These are phyloP conservation scores for Stenurella melanura DNA, from an alignment of 2,888 invertebrate genomes.

Conservation along the genomic window DNA sequence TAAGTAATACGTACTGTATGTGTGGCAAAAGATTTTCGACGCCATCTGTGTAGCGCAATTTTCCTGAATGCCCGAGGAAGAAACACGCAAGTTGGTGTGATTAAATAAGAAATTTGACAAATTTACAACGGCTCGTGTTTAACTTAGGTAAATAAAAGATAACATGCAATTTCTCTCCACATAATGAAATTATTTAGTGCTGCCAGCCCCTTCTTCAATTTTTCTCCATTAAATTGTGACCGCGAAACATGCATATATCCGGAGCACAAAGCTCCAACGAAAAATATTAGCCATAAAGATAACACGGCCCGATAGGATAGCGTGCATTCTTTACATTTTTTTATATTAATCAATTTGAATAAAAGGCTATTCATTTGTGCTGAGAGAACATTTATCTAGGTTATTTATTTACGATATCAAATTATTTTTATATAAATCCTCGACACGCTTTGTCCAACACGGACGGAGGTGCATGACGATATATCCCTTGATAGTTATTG, in stretches of 20 bases:
- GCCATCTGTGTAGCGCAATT: constrained; percentile 30
- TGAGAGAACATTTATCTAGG: constrained; percentile 24
- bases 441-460: not conserved
- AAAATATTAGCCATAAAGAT: constrained; percentile 54
- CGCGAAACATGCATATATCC: constrained; percentile 59
- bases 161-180: constrained; percentile 55
- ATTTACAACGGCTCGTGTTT: constrained; percentile 63
- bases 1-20: constrained; percentile 12
- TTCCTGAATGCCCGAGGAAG: constrained; percentile 25
- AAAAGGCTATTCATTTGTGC: constrained; percentile 39
- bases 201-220: constrained; percentile 54
- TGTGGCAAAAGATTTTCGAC: constrained; percentile 11
- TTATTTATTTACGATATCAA: constrained; percentile 24
- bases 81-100: constrained; percentile 58
- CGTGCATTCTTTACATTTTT: constrained; percentile 54
- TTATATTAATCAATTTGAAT: constrained; percentile 55
- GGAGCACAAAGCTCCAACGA: constrained; percentile 43
- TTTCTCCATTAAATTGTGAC: constrained; percentile 60
- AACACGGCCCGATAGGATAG: constrained; percentile 48
- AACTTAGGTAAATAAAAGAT: constrained; percentile 58
- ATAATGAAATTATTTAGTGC: constrained; percentile 57
- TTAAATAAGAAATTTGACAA: constrained; percentile 64
- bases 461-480: not conserved
- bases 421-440: constrained; percentile 19
- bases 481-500: constrained; percentile 3